These are phyloP conservation scores for Agrypnus murinus DNA, from an alignment of 2,888 invertebrate genomes.

Conservation along the genomic window DNA sequence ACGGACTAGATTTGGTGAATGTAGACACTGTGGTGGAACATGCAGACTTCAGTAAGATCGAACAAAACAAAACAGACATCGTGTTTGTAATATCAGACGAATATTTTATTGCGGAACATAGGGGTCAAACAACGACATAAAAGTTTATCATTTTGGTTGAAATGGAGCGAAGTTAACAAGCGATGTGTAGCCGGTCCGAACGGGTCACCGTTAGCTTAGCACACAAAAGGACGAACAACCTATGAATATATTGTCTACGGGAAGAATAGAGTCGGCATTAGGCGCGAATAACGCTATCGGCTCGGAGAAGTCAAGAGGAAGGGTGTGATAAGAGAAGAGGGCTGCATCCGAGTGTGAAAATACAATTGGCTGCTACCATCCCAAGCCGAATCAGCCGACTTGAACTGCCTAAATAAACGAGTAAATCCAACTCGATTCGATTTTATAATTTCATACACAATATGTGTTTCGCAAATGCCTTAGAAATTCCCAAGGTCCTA, in stretches of 20 bases:
- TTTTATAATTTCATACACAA: slow-evolving; percentile 44
- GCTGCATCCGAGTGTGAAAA: slow-evolving; percentile 51
- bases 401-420: slow-evolving; percentile 40
- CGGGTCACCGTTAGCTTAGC: slow-evolving; percentile 31
- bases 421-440: slow-evolving; percentile 34
- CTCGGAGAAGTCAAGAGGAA: slow-evolving; percentile 59
- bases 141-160: slow-evolving; percentile 31
- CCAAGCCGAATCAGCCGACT: slow-evolving; percentile 31
- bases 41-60: background rate
- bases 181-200: slow-evolving; percentile 35
- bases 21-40: background rate
- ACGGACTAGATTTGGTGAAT: background rate
- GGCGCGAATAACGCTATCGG: slow-evolving; percentile 58
- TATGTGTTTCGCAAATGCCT: slow-evolving; percentile 30
- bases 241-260: slow-evolving; percentile 55
- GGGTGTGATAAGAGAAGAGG: slow-evolving; percentile 57
- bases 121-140: slow-evolving; percentile 29
- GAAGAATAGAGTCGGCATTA: slow-evolving; percentile 57
- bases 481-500: slow-evolving; percentile 11
- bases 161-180: slow-evolving; percentile 38
- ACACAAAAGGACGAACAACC: slow-evolving; percentile 30
- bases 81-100: slow-evolving; percentile 21
- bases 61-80: slow-evolving; percentile 1
- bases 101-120: slow-evolving; percentile 27
- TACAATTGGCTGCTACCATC: slow-evolving; percentile 50